These are phyloP conservation scores for Vireo griseus DNA, from an alignment of 2,797 vertebrate genomes.

Conservation along the genomic window DNA sequence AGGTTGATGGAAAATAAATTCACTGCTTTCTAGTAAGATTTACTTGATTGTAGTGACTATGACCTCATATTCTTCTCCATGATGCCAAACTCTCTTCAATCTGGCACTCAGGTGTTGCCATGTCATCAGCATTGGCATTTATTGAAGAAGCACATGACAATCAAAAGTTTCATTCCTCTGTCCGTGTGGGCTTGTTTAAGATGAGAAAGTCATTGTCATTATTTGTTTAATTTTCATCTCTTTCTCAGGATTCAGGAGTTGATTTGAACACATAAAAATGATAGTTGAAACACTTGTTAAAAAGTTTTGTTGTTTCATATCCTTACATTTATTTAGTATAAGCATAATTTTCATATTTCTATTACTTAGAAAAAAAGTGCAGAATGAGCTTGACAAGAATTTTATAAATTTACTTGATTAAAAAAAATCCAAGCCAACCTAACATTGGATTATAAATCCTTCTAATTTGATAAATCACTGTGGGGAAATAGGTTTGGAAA, in stretches of 20 bases:
- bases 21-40: not conserved
- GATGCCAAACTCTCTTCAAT: not conserved
- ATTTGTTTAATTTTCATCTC: not conserved
- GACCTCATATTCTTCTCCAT: not conserved
- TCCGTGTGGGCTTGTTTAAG: not conserved
- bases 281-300: not conserved
- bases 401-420: not conserved
- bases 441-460: not conserved
- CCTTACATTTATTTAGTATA: not conserved
- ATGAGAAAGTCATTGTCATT: not conserved
- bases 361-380: not conserved
- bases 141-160: not conserved
- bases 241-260: not conserved
- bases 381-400: not conserved
- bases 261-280: not conserved
- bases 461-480: not conserved
- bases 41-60: not conserved
- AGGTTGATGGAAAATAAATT: not conserved
- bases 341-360: not conserved
- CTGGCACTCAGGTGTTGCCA: not conserved
- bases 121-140: not conserved
- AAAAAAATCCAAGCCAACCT: not conserved
- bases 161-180: not conserved
- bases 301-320: not conserved
- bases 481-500: not conserved